These are phyloP conservation scores for Rhogogaster chlorosoma DNA, from an alignment of 2,888 invertebrate genomes.

Conservation along the genomic window DNA sequence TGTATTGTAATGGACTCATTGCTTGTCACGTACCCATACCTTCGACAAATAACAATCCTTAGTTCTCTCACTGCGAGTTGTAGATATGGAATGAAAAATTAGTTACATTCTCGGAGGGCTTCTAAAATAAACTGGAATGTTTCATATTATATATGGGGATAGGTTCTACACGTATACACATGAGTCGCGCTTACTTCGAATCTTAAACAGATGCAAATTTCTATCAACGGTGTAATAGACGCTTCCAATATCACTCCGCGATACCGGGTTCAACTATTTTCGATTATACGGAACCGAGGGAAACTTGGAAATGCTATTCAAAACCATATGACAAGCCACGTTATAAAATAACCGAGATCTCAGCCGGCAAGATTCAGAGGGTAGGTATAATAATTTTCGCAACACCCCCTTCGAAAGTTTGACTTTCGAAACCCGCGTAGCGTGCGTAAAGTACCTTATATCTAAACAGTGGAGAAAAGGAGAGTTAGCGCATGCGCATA, in stretches of 20 bases:
- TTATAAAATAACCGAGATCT: not conserved
- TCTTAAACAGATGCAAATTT: constrained; percentile 2
- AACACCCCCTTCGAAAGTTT: no score
- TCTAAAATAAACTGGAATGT: constrained; percentile 1
- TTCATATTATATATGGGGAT: not conserved
- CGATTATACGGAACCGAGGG: not conserved
- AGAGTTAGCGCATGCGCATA: no score
- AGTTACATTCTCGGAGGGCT: constrained; percentile 7
- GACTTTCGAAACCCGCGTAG: no score
- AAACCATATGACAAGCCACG: not conserved
- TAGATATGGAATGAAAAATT: not conserved
- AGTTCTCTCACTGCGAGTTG: not conserved
- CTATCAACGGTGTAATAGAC: not conserved
- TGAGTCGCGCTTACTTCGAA: not conserved
- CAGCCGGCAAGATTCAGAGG: not conserved
- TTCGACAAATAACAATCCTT: not conserved
- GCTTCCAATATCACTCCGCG: not conserved
- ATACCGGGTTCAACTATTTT: not conserved
- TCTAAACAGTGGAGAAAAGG: no score
- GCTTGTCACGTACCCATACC: constrained; percentile 24
- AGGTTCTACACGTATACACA: no score
- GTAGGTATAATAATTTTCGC: no score
- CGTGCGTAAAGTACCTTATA: no score
- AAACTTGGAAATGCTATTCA: not conserved
- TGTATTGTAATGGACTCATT: constrained; percentile 37